Base-by-base conservation (phyloP, 2,113 vertebrate genomes). In the Sminthopsis crassicaudata region DNA sequence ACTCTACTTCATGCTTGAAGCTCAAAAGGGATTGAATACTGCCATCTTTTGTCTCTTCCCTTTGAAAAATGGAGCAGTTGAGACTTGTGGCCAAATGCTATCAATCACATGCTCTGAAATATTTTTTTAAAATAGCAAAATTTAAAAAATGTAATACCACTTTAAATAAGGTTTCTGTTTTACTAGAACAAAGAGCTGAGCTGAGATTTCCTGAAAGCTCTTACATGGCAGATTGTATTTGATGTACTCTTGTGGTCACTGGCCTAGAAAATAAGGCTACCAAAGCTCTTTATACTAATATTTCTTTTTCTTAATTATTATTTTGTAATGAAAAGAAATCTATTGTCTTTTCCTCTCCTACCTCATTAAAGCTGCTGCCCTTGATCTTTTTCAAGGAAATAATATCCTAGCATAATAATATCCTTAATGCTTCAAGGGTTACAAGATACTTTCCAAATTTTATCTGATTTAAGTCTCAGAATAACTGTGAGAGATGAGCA, bases 51-150 rank as follows among this genome's bases (percentile, higher is more conserved):
- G 67, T 42, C 19, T 84, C n/a, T 0, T 23, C 90, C 92, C 84
- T 93, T 90, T 91, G 10, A 36, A 92, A 76, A 46, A 26, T n/a
- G 50, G 60, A 96, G 22, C 8, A 94, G 91, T 30, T 91, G 4
- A 57, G 16, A 57, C 93, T 95, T 94, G 2, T 93, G 92, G 46
- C 30, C 52, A 94, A 92, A 96, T 36, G 90, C n/a, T 93, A 51
- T 94, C 94, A 92, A 14, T 94, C 94, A 89, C 92, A 76, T 25
- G 52, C 60, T 91, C 36, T 90, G 53, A 54, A 94, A 94, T 96
- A 97, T 91, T 96, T 57, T 91, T 96, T 53, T 93, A 7, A 89
- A 92, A 93, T 30, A 46, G 11, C 48, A 96, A 92, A n/a, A 90
- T 57, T 84, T n/a, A n/a, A 51, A 51, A 51, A 51, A 51, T 51